Conservation (phyloP, 1,140 invertebrate species). For the Drosophila virilis region DNA sequence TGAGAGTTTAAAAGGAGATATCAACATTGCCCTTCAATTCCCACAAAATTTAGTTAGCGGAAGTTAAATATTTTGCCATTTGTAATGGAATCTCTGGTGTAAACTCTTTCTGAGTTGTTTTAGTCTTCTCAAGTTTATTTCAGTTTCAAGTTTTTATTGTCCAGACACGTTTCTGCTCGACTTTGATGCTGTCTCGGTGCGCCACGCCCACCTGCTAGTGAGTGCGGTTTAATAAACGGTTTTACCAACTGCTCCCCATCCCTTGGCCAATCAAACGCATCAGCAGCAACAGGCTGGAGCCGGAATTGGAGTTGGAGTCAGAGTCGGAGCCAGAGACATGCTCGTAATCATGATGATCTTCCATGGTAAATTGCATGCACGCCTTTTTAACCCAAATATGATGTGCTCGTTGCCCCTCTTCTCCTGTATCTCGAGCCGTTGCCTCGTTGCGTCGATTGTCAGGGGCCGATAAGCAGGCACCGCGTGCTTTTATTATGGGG, state of each 20-base stretch:
- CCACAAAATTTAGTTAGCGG: too few species aligned
- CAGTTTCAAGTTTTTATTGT: slow-evolving; percentile 8
- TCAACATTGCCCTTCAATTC: too few species aligned
- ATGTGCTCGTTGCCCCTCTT: slow-evolving; percentile 20
- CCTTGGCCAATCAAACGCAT: slow-evolving; percentile 65
- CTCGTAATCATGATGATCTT: slow-evolving; percentile 49
- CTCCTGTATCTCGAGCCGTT: not conserved
- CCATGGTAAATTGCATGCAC: slow-evolving; percentile 71
- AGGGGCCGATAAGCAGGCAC: slow-evolving; percentile 56
- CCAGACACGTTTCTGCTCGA: slow-evolving; percentile 26
- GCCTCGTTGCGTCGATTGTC: slow-evolving; percentile 48
- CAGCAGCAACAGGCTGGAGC: slow-evolving; percentile 27
- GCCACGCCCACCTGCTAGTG: slow-evolving; percentile 47
- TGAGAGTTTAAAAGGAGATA: too few species aligned
- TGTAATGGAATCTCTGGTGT: not conserved
- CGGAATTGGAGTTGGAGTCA: not conserved
- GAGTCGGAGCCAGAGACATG: slow-evolving; percentile 14
- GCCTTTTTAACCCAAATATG: slow-evolving; percentile 77
- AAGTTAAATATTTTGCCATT: too few species aligned
- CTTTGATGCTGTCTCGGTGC: slow-evolving; percentile 17
- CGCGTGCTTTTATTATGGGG: slow-evolving; percentile 54
- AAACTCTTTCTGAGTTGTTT: slow-evolving; percentile 9
- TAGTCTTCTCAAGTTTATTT: slow-evolving; percentile 3
- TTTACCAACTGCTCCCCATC: slow-evolving; percentile 13
- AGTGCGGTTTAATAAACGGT: slow-evolving; percentile 14